Conservation (phyloP, 2,113 vertebrate species). For the Cichladusa arquata region DNA sequence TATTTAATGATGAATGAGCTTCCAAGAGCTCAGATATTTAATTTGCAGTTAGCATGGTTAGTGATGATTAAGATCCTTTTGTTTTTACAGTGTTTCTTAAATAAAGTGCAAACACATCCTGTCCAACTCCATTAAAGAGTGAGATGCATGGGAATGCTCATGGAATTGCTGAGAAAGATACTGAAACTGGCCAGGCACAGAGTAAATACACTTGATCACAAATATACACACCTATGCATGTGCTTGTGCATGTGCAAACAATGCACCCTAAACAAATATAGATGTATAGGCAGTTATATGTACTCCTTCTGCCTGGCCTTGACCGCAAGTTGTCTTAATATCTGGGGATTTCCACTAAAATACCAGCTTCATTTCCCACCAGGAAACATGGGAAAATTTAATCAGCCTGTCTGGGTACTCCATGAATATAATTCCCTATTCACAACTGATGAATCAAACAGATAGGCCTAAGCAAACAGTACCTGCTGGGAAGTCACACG, state of each 20-base stretch:
- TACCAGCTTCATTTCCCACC: conserved; percentile 57
- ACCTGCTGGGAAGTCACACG: background rate
- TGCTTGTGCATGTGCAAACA: background rate
- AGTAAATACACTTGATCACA: background rate
- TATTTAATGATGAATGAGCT: conserved; percentile 39
- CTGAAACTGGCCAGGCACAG: background rate
- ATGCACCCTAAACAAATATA: background rate
- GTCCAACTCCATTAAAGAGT: background rate
- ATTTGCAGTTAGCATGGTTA: conserved; percentile 32
- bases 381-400: conserved; percentile 46
- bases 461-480: conserved; percentile 24
- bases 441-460: conserved; percentile 37
- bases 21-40: conserved; percentile 30
- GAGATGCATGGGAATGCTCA: background rate
- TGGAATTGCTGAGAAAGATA: background rate
- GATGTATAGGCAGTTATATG: background rate
- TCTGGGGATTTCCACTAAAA: conserved; percentile 38
- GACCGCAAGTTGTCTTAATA: background rate
- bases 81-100: conserved; percentile 44
- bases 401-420: conserved; percentile 47
- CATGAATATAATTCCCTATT: conserved; percentile 20
- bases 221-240: background rate
- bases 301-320: background rate
- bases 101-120: conserved; percentile 31
- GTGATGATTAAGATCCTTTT: conserved; percentile 60